These are phyloP conservation scores for Arnoldichthys spilopterus DNA, from an alignment of 2,797 vertebrate genomes.

Conservation along the genomic window DNA sequence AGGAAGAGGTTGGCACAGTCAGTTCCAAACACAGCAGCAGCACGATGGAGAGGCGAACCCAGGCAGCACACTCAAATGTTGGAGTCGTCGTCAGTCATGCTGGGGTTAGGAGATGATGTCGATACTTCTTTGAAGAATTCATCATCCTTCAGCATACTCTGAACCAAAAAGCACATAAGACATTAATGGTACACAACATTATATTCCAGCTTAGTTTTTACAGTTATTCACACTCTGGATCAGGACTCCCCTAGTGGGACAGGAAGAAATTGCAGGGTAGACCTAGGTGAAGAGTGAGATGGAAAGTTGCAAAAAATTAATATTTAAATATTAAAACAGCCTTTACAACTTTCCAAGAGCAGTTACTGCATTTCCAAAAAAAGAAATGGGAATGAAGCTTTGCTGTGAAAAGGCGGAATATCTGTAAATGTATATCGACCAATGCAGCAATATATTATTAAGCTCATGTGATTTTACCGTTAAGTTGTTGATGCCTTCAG, in stretches of 20 bases:
- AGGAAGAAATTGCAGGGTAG: too few species aligned
- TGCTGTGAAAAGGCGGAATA: too few species aligned
- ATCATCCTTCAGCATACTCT: slow-evolving; percentile 98
- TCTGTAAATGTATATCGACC: background rate
- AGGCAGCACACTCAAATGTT: slow-evolving; percentile 80
- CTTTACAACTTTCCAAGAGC: too few species aligned
- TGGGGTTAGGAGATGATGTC: slow-evolving; percentile 85
- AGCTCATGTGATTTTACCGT: slow-evolving; percentile 78
- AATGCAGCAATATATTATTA: background rate
- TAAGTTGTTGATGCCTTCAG: slow-evolving; percentile 97
- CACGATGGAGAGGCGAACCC: slow-evolving; percentile 50
- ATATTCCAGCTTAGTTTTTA: background rate
- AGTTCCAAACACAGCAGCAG: slow-evolving; percentile 70
- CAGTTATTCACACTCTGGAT: too few species aligned
- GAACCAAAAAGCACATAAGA: slow-evolving; percentile 37
- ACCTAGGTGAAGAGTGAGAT: too few species aligned
- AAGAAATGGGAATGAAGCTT: too few species aligned
- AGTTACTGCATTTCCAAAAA: too few species aligned
- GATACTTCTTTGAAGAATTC: slow-evolving; percentile 93
- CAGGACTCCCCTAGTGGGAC: too few species aligned
- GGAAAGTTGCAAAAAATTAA: too few species aligned
- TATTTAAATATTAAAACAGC: too few species aligned
- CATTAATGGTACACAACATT: background rate
- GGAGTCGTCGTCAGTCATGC: slow-evolving; percentile 91
- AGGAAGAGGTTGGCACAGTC: slow-evolving; percentile 63